Base-by-base conservation (phyloP, 2,888 invertebrate species). In the Drosophila peninsularis region DNA sequence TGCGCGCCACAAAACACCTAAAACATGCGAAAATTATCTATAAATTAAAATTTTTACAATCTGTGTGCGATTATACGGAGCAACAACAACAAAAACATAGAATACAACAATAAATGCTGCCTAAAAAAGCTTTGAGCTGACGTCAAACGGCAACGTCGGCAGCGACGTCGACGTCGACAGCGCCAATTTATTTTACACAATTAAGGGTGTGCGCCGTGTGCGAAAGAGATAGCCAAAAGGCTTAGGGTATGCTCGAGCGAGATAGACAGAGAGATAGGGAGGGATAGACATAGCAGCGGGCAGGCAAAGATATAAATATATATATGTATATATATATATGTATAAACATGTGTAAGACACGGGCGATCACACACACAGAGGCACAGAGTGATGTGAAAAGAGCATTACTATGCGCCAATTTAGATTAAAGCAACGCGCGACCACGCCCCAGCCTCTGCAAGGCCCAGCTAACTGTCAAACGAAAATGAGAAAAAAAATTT, bases 31-130 rank as follows among this genome's bases (percentile, higher is more conserved):
- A 83, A 84, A 88, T 89, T 88, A 84, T 84, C 89, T 84, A 84
- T 89, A 88, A 88, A 88, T 85, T 89, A 88, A 88, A 85, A 85
- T 88, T 89, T 85, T 85, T 85, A 85, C 90, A 89, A 85, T 89
- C 77, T 86, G 86, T 82, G 83, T 68, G 88, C 90, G 90, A 85
- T 85, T 85, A 84, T 84, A 86, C 53, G 37, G 19, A 56, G 62
- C 75, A 53, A 37, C 74, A 56, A 42, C 54, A 71, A 7, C 42
- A 44, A 14, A 66, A 72, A 53, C 55, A 61, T 47, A 42, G 63
- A 60, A 58, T 55, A 70, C 44, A 62, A 53, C 63, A 70, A 49
- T 75, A 70, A 78, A 63, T 72, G 73, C 80, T 88, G 88, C 82
- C 84, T 76, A 88, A 84, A 88, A 86, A 88, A 89, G 89, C 79